These are phyloP conservation scores for Nothobranchius furzeri DNA, from an alignment of 2,113 vertebrate species.

Conservation along the genomic window DNA sequence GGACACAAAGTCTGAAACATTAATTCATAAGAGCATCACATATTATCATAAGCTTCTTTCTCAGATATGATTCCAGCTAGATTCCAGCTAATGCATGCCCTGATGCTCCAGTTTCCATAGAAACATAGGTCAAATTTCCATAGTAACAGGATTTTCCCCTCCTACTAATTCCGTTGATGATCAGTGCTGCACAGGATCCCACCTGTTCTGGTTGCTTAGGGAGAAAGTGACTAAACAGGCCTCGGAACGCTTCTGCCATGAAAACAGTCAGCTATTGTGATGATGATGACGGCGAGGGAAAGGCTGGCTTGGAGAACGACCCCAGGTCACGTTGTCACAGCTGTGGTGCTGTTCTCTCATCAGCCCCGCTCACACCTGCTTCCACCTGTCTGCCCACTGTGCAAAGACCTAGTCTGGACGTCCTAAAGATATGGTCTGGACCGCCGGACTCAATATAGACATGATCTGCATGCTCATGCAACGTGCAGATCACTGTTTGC, in stretches of 20 bases:
- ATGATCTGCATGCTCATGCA: too few species aligned
- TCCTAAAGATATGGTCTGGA: too few species aligned
- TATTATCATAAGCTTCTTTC: slow-evolving; percentile 73
- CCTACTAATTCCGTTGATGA: slow-evolving; percentile 6
- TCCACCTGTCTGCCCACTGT: slow-evolving; percentile 4
- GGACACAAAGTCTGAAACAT: slow-evolving; percentile 70
- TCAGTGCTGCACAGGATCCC: slow-evolving; percentile 23
- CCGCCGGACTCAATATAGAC: too few species aligned
- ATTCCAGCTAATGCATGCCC: slow-evolving; percentile 52
- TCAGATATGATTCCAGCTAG: slow-evolving; percentile 49
- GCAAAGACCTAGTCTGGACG: too few species aligned
- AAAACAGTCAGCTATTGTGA: slow-evolving; percentile 33
- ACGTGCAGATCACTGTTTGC: too few species aligned
- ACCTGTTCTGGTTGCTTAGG: slow-evolving; percentile 56
- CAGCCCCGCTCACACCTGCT: slow-evolving; percentile 6
- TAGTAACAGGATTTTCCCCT: slow-evolving; percentile 50
- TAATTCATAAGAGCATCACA: slow-evolving; percentile 70
- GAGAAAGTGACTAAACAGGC: slow-evolving; percentile 54
- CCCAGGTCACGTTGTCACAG: slow-evolving; percentile 64
- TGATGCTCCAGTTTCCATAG: slow-evolving; percentile 64
- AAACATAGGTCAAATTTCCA: slow-evolving; percentile 62
- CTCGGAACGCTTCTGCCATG: slow-evolving; percentile 13
- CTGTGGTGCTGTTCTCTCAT: slow-evolving; percentile 53
- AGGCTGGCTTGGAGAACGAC: slow-evolving; percentile 42
- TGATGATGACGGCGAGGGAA: slow-evolving; percentile 12